These are phyloP conservation scores for Agapetus fuscipes DNA, from an alignment of 2,888 invertebrate species.

Conservation along the genomic window DNA sequence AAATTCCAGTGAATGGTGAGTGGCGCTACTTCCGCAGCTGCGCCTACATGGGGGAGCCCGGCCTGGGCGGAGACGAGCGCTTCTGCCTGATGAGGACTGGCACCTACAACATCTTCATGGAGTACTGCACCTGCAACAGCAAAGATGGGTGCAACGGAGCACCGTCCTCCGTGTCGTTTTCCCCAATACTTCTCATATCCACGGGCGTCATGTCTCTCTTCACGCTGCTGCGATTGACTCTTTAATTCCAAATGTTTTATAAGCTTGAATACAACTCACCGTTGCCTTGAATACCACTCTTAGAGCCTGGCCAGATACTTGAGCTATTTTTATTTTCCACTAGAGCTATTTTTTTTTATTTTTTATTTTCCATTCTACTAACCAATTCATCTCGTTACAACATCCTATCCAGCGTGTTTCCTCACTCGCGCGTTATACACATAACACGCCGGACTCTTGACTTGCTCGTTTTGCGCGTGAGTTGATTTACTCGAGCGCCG, in stretches of 20 bases:
- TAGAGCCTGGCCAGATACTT: too few relatives aligned
- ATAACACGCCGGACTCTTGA: too few relatives aligned
- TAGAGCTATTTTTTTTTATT: too few relatives aligned
- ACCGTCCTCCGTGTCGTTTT: conserved; percentile 1
- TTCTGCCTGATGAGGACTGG: conserved; percentile 87
- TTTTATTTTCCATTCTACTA: too few relatives aligned
- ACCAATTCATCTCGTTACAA: too few relatives aligned
- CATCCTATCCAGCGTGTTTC: too few relatives aligned
- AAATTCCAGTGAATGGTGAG: conserved; percentile 70
- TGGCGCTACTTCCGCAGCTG: conserved; percentile 85
- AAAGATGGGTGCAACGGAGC: conserved; percentile 79
- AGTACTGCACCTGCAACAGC: conserved; percentile 86
- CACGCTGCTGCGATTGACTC: background rate
- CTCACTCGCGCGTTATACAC: too few relatives aligned
- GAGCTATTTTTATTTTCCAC: too few relatives aligned
- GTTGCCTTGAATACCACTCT: too few relatives aligned
- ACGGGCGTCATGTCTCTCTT: background rate
- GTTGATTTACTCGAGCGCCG: too few relatives aligned
- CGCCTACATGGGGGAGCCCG: conserved; percentile 84
- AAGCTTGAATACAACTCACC: background rate
- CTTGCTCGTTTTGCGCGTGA: too few relatives aligned
- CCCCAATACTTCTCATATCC: background rate
- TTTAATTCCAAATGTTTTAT: background rate
- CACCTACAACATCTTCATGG: conserved; percentile 87
- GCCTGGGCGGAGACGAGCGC: conserved; percentile 80